Conservation (phyloP, 2,888 invertebrate species). For the Apotomis betuletana region DNA sequence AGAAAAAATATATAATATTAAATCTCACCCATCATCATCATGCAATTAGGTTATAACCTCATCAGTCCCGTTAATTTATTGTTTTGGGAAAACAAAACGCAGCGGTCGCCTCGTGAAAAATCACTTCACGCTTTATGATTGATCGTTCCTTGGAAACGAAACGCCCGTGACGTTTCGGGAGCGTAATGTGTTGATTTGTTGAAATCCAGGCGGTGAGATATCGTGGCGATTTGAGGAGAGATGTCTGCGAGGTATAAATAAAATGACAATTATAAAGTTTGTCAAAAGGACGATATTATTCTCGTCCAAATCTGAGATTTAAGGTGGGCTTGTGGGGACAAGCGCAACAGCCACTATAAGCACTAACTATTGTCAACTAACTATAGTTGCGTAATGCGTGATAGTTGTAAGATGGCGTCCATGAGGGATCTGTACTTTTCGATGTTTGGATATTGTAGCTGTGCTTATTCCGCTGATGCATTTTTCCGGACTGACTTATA, state of each 20-base stretch:
- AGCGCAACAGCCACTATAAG: no score
- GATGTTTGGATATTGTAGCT: no score
- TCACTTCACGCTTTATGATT: constrained; percentile 79
- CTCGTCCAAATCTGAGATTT: no score
- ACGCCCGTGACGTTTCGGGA: constrained; percentile 60
- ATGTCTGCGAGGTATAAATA: constrained; percentile 51
- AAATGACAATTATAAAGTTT: constrained; percentile 44
- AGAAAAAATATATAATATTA: background rate
- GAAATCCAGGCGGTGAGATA: constrained; percentile 65
- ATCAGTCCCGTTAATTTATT: constrained; percentile 65
- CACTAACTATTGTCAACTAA: no score
- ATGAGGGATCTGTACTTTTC: no score
- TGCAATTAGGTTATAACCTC: constrained; percentile 56
- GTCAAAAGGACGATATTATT: background rate
- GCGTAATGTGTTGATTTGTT: constrained; percentile 76
- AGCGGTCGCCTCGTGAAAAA: constrained; percentile 73
- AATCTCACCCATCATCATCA: constrained; percentile 12
- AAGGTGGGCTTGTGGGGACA: no score
- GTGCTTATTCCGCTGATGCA: no score
- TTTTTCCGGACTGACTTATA: no score
- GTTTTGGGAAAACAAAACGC: constrained; percentile 77
- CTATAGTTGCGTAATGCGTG: no score
- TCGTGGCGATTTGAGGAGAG: constrained; percentile 59
- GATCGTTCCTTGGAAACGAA: constrained; percentile 78
- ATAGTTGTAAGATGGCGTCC: no score